Evolutionary conservation across 2,888 invertebrate species (phyloP).

Genomic region (Dione vanillae): DNA sequence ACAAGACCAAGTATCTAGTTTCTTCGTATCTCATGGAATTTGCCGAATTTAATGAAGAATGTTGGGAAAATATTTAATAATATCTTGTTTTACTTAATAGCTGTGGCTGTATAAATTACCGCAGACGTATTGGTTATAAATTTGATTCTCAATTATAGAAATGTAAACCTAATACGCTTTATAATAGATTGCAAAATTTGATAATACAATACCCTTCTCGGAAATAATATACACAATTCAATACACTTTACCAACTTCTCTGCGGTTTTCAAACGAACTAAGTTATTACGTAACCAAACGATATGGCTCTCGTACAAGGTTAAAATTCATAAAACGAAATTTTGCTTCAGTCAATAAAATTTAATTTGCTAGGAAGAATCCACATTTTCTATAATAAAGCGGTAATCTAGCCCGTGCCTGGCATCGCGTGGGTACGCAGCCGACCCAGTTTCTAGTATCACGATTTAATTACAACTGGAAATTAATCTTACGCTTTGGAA

Average conservation of each 20-base stretch:
- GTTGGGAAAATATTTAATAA: too few species aligned
- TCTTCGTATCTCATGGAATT: too few species aligned
- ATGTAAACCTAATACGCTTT: too few species aligned
- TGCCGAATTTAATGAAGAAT: too few species aligned
- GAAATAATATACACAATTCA: neutral
- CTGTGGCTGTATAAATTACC: too few species aligned
- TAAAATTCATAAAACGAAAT: neutral
- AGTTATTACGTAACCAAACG: neutral
- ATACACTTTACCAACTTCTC: too few species aligned
- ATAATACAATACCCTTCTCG: too few species aligned
- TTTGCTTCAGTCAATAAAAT: slow-evolving; percentile 33
- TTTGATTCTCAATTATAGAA: too few species aligned
- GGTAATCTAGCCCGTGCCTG: slow-evolving; percentile 42
- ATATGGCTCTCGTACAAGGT: neutral
- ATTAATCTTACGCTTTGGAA: slow-evolving; percentile 32
- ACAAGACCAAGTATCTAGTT: too few species aligned
- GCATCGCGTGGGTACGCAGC: slow-evolving; percentile 39
- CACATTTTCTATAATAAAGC: slow-evolving; percentile 44
- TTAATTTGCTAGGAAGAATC: slow-evolving; percentile 37
- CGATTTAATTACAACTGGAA: slow-evolving; percentile 42
- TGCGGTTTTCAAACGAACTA: neutral
- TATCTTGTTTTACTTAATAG: too few species aligned
- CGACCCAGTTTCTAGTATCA: slow-evolving; percentile 42
- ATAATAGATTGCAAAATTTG: too few species aligned
- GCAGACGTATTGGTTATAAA: too few species aligned